Evolutionary conservation across 2,797 vertebrate genomes (phyloP).

Genomic region (Leptatherina wallacei): DNA sequence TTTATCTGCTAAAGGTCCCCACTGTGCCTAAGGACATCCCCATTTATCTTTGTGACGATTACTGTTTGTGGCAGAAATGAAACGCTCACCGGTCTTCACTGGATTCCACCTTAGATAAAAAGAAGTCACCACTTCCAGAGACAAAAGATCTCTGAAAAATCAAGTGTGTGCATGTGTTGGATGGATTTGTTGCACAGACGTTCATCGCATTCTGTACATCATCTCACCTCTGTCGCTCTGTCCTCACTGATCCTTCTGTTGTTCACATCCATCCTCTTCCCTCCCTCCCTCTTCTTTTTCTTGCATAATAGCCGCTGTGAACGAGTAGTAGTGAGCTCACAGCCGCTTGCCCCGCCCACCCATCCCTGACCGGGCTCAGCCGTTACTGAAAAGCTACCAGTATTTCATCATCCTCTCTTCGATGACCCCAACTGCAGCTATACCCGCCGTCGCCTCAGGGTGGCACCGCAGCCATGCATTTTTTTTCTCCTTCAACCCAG

Average conservation of each 20-base stretch:
- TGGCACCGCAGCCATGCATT: constrained; percentile 74
- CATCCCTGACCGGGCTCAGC: constrained; percentile 50
- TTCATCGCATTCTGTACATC: constrained; percentile 63
- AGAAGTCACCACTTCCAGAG: constrained; percentile 42
- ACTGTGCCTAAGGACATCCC: constrained; percentile 56
- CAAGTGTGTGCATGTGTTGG: constrained; percentile 7
- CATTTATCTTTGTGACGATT: constrained; percentile 71
- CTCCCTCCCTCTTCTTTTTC: constrained; percentile 49
- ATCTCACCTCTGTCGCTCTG: constrained; percentile 55
- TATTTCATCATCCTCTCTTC: constrained; percentile 86
- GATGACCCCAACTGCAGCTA: constrained; percentile 60
- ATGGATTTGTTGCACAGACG: constrained; percentile 43
- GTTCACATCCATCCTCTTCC: constrained; percentile 58
- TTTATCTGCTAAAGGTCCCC: constrained; percentile 67
- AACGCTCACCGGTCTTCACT: constrained; percentile 14
- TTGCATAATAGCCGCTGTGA: constrained; percentile 81
- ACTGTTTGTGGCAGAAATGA: constrained; percentile 41
- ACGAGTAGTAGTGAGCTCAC: constrained; percentile 80
- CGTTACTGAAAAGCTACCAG: constrained; percentile 85
- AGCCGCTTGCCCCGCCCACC: constrained; percentile 68
- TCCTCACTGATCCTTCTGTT: constrained; percentile 52
- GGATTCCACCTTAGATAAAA: constrained; percentile 27
- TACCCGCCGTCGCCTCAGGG: constrained; percentile 72
- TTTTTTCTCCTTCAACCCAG: constrained; percentile 50
- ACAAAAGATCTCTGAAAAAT: constrained; percentile 60